These are phyloP conservation scores for Lasiurus cinereus DNA, from an alignment of 2,113 vertebrate species.

Conservation along the genomic window DNA sequence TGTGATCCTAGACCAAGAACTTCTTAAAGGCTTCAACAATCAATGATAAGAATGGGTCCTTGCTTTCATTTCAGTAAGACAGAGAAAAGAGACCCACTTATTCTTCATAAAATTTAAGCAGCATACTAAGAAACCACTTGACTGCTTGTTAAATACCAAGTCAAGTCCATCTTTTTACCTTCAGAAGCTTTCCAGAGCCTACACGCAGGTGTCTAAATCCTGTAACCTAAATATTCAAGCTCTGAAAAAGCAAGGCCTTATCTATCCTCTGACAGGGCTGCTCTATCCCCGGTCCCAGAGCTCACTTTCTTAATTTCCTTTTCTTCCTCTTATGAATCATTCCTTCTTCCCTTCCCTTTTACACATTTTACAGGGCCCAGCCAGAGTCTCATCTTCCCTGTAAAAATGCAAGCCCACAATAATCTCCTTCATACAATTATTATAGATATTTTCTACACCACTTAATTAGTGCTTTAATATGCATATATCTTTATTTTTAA, in stretches of 20 bases:
- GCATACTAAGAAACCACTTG: slow-evolving; percentile 4
- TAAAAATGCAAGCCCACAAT: slow-evolving; percentile 11
- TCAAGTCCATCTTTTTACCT: neutral
- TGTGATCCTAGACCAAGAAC: neutral
- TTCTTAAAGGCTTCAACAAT: slow-evolving; percentile 12
- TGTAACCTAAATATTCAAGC: slow-evolving; percentile 1
- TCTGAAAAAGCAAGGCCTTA: neutral
- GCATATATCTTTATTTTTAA: neutral
- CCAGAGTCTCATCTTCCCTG: neutral
- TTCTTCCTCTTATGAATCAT: neutral
- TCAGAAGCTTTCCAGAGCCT: neutral
- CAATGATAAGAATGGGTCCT: neutral
- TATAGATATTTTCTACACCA: neutral
- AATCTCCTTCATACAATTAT: slow-evolving; percentile 10
- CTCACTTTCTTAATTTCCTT: slow-evolving; percentile 25
- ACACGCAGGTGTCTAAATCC: neutral
- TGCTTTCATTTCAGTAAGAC: slow-evolving; percentile 35
- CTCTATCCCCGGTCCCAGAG: slow-evolving; percentile 1
- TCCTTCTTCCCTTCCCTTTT: neutral
- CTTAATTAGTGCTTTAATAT: neutral
- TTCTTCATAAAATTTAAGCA: slow-evolving; percentile 24
- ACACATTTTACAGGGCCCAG: neutral
- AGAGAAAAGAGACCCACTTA: slow-evolving; percentile 28
- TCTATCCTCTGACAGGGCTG: neutral
- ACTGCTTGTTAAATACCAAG: neutral